Base-by-base conservation (phyloP, 2,113 vertebrate species). In the Lathamus discolor region DNA sequence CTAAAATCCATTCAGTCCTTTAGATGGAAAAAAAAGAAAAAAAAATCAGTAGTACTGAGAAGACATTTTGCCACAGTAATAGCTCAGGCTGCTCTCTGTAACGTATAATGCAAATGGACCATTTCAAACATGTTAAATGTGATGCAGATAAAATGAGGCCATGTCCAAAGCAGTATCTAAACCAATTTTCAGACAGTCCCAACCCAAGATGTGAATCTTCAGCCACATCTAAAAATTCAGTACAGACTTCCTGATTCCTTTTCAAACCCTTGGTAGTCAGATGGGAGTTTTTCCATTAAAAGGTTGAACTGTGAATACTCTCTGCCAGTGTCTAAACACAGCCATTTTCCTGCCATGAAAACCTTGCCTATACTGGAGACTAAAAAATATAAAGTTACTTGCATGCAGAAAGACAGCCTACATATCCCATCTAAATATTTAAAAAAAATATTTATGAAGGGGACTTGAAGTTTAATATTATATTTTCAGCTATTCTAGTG, bases 91-190 rank as follows among this genome's bases (percentile, higher is more conserved):
- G 19, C 22, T 80, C 9, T 80, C 63, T 70, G 22, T 69, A 44
- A 83, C 14, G 7, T n/a, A 10, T 62, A 52, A 15, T 28, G 22
- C 16, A 80, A 86, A 83, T 33, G 19, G 20, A 83, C 17, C 33
- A 33, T 46, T 92, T 62, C 44, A 83, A 83, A 28, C 0, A 0
- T 44, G 35, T 48, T 84, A 78, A 92, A 68, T 29, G 7, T 20
- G 55, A 64, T 35, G 23, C 48, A 64, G 39, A 14, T 64, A 86
- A 81, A 93, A 84, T 48, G 10, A 89, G 37, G 66, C 22, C 11
- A 11, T 41, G 29, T n/a, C 48, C 62, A 48, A 0, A 0, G 41
- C 10, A 46, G 3, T 61, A 28, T 73, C 17, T 44, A 39, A 89
- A 89, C 14, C 27, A 73, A 10, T 78, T 92, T 86, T 68, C 54